A percentile compares a stretch with the other conserved stretches of the same genome.
Evolutionary conservation across 2,113 vertebrate genomes (phyloP).

Genomic region (Brachionichthys hirsutus): DNA sequence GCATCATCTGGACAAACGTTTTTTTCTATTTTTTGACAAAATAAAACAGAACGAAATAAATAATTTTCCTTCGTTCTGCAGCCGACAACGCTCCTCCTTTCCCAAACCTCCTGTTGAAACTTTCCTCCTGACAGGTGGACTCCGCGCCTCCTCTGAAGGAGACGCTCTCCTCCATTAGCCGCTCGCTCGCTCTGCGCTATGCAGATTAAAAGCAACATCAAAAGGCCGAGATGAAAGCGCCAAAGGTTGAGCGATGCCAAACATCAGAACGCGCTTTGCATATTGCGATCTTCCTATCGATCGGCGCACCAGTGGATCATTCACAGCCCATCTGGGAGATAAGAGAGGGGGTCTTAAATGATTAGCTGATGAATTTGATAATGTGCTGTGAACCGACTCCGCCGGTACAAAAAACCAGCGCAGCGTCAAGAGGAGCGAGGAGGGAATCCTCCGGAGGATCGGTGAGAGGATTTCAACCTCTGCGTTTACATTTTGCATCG

Average conservation of each 20-base stretch:
- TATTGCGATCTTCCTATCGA: slow-evolving; percentile 71
- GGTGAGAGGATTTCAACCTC: slow-evolving; percentile 28
- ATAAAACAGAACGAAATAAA: no score
- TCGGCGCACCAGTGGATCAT: slow-evolving; percentile 63
- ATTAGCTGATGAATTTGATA: slow-evolving; percentile 74
- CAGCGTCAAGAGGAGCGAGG: slow-evolving; percentile 3
- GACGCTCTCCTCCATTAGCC: slow-evolving; percentile 55
- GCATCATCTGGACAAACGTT: no score
- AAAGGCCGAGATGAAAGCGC: slow-evolving; percentile 74
- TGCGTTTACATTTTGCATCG: slow-evolving; percentile 55
- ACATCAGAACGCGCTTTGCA: slow-evolving; percentile 71
- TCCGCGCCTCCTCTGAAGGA: slow-evolving; percentile 41
- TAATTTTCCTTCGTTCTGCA: no score
- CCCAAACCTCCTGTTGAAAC: no score
- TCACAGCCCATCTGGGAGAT: slow-evolving; percentile 55
- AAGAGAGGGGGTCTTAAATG: slow-evolving; percentile 71
- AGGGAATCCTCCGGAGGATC: slow-evolving; percentile 39
- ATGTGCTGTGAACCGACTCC: slow-evolving; percentile 55
- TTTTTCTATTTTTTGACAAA: no score
- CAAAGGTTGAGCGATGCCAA: slow-evolving; percentile 73
- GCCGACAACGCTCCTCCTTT: neutral
- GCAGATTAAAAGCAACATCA: slow-evolving; percentile 74
- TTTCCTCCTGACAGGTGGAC: slow-evolving; percentile 52
- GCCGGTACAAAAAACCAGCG: slow-evolving; percentile 11
- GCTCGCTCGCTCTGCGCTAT: slow-evolving; percentile 28